Base-by-base conservation (phyloP, 1,140 invertebrate species). In the Cherax quadricarinatus region DNA sequence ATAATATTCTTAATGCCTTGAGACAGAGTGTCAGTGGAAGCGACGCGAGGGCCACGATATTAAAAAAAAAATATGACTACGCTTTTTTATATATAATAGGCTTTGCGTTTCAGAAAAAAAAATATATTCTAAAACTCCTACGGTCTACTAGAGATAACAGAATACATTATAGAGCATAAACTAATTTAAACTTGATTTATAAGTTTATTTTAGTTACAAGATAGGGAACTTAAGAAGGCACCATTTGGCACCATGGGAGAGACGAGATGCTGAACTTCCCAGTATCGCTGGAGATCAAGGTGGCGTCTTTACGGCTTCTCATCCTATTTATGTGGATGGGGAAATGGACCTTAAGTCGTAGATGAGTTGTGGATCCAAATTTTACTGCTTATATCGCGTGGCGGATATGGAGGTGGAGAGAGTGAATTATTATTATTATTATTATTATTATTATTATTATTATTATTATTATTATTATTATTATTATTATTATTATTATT, bases 321-420 rank as follows among this genome's bases (percentile, higher is more conserved):
- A 4, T 30, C 70, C 6, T 75, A 75, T 75, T 75, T 75, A 75
- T 75, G 70, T 30, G 70, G 7, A 75, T 75, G 70, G 70, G 70
- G n/a, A 75, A 75, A 75, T 75, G 70, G n/a, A 75, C 70, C 70
- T 30, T 30, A 75, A 75, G 70, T 75, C 70, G n/a, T 75, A n/a
- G 70, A 1, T 24, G 70, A 75, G 70, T 75, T 75, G 70, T 30
- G 21, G 24, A 75, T 75, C 70, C 30, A 75, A 75, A 75, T 75
- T 75, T 75, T 75, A 75, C 24, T 3, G 7, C 24, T 6, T 75
- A 75, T 75, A 75, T 75, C n/a, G n/a, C 21, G 12, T 21, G 21
- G 70, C 30, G 70, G 21, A 75, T 6, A n/a, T 21, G 5, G 70
- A 75, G 70, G 24, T 21, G 18, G n/a, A 10, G 70, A 30, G 70